Evolutionary conservation across 2,888 invertebrate genomes (phyloP).

Genomic region (Eudasyphora cyanicolor): DNA sequence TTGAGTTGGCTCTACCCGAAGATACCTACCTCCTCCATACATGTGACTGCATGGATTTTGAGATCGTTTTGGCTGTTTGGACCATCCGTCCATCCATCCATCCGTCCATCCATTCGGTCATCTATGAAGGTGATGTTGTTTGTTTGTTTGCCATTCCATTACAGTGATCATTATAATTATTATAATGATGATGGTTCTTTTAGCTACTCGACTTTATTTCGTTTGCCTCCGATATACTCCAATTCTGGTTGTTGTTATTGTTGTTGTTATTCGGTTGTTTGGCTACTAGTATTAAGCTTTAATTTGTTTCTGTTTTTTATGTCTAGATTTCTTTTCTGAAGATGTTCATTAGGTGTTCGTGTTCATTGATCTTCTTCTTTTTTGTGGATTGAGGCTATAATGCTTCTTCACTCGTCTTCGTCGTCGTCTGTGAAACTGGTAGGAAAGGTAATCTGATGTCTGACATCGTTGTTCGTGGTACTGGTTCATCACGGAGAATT

Average conservation of each 20-base stretch:
- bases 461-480: not conserved
- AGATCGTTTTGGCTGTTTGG: conserved; percentile 28
- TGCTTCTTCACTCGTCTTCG: no score
- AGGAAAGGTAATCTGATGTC: no score
- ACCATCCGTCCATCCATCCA: not conserved
- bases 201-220: conserved; percentile 64
- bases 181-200: conserved; percentile 65
- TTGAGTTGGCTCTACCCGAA: conserved; percentile 21
- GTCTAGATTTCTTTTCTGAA: not conserved
- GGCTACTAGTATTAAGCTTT: conserved; percentile 64
- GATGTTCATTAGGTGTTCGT: conserved; percentile 49
- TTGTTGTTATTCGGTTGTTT: conserved; percentile 43
- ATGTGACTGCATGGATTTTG: not conserved
- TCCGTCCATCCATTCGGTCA: conserved; percentile 41
- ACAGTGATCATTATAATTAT: conserved; percentile 64
- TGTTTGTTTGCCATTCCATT: conserved; percentile 43
- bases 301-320: conserved; percentile 53
- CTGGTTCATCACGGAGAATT: not conserved
- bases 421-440: not conserved
- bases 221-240: conserved; percentile 8
- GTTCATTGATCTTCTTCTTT: conserved; percentile 65
- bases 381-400: conserved; percentile 27
- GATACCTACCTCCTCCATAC: no score
- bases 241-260: conserved; percentile 14
- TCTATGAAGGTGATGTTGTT: conserved; percentile 25